phyloP scores from a whole-genome alignment of 2,888 invertebrate species.

The Lycophotia porphyrea region DNA sequence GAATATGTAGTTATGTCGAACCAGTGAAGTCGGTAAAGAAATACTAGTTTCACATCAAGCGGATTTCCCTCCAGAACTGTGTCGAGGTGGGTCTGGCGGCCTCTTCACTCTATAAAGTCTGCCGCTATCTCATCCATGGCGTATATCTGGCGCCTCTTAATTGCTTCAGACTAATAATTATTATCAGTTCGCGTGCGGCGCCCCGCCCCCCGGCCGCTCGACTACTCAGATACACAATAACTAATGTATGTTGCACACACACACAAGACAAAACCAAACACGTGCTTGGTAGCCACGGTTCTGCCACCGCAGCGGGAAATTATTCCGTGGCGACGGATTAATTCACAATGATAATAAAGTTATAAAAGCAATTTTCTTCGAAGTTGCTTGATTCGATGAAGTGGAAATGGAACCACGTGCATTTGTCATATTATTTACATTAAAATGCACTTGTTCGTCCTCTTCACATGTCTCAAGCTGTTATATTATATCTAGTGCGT shows the following conservation, averaged over 20 bases:
- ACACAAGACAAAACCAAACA: slow-evolving; percentile 65
- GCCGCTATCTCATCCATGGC: slow-evolving; percentile 81
- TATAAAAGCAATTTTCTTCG: slow-evolving; percentile 51
- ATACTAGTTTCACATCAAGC: slow-evolving; percentile 63
- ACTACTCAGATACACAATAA: slow-evolving; percentile 79
- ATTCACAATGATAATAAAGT: slow-evolving; percentile 55
- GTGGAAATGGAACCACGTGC: slow-evolving; percentile 48
- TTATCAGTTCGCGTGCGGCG: slow-evolving; percentile 86
- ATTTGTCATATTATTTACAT: slow-evolving; percentile 30
- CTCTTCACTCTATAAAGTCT: slow-evolving; percentile 70
- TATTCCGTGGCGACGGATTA: slow-evolving; percentile 48
- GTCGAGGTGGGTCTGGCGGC: slow-evolving; percentile 69
- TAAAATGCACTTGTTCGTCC: slow-evolving; percentile 40
- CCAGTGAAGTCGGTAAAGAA: slow-evolving; percentile 35
- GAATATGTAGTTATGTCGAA: slow-evolving; percentile 3
- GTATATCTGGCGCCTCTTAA: slow-evolving; percentile 89
- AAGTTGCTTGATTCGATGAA: slow-evolving; percentile 50
- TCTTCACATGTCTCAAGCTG: slow-evolving; percentile 34
- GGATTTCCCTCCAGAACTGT: slow-evolving; percentile 63
- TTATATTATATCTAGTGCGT: slow-evolving; percentile 12
- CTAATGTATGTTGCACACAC: slow-evolving; percentile 64
- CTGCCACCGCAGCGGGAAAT: slow-evolving; percentile 67
- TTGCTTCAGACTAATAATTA: slow-evolving; percentile 88
- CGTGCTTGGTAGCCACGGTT: slow-evolving; percentile 74
- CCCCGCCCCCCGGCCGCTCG: slow-evolving; percentile 73